A percentile compares a stretch with the other conserved stretches of the same genome.
Evolutionary conservation across 2,113 vertebrate genomes (phyloP).

Genomic region (Alectura lathami): DNA sequence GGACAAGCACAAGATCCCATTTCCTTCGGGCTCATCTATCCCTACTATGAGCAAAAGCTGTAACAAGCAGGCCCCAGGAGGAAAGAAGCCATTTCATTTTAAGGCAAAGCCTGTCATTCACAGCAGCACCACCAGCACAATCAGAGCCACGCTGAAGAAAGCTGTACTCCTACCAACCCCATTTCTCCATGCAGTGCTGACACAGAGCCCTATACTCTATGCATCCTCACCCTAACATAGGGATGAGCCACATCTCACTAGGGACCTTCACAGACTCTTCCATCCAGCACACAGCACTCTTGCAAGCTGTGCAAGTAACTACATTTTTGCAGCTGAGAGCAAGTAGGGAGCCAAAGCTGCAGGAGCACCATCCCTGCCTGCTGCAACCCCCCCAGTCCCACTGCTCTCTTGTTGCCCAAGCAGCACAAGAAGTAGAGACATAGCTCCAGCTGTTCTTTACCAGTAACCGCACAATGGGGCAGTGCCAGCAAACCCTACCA

Average conservation of each 20-base stretch:
- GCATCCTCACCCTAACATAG: rapidly evolving
- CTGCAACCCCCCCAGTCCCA: background rate
- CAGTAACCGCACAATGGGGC: background rate
- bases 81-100: background rate
- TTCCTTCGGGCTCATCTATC: background rate
- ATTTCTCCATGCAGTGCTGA: background rate
- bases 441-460: background rate
- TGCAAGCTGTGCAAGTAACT: background rate
- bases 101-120: background rate
- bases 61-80: background rate
- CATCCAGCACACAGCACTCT: background rate
- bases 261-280: background rate
- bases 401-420: background rate
- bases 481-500: background rate
- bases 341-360: background rate
- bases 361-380: background rate
- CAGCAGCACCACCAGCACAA: background rate
- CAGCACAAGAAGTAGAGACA: rapidly evolving
- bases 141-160: background rate
- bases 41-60: background rate
- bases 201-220: rapidly evolving
- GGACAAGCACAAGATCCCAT: background rate
- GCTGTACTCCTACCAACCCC: background rate
- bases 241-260: background rate
- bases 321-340: background rate